Evolutionary conservation across 2,888 invertebrate genomes (phyloP).

Genomic region (Leptarthrus brevirostris): DNA sequence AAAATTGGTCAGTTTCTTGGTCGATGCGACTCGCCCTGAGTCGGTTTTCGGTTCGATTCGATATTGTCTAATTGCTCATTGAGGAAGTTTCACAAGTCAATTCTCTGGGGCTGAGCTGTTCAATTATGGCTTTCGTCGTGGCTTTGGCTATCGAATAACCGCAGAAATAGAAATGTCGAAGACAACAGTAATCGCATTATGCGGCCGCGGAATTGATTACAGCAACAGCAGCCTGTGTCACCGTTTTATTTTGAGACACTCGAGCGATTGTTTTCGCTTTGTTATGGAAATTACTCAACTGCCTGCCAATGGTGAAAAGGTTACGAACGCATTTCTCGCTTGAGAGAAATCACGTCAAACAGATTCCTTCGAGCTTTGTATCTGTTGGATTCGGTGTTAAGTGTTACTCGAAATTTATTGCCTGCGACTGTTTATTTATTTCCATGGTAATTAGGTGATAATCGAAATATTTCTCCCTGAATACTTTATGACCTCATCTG

Average conservation of each 20-base stretch:
- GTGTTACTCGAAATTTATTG: neutral
- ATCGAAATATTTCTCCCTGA: neutral
- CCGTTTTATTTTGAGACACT: slow-evolving; percentile 40
- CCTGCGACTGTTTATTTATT: neutral
- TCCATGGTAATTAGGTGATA: neutral
- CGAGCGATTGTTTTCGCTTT: slow-evolving; percentile 13
- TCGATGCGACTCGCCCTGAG: neutral
- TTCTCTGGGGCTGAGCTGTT: neutral
- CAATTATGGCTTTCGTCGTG: neutral
- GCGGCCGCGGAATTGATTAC: slow-evolving; percentile 27
- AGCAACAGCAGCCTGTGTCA: slow-evolving; percentile 27
- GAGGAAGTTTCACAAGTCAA: neutral
- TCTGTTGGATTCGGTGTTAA: neutral
- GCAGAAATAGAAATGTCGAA: slow-evolving; percentile 30
- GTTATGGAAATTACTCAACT: slow-evolving; percentile 27
- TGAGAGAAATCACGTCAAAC: neutral
- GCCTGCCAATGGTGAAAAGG: slow-evolving; percentile 8
- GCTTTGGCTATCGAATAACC: slow-evolving; percentile 4
- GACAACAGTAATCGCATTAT: slow-evolving; percentile 43
- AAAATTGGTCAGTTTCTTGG: neutral
- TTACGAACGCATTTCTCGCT: neutral
- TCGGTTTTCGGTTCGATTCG: no score
- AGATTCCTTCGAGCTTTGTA: no score
- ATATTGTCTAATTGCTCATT: neutral
- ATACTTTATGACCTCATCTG: neutral